phyloP scores from a whole-genome alignment of 2,888 invertebrate genomes.

The Polydrusus cervinus region DNA sequence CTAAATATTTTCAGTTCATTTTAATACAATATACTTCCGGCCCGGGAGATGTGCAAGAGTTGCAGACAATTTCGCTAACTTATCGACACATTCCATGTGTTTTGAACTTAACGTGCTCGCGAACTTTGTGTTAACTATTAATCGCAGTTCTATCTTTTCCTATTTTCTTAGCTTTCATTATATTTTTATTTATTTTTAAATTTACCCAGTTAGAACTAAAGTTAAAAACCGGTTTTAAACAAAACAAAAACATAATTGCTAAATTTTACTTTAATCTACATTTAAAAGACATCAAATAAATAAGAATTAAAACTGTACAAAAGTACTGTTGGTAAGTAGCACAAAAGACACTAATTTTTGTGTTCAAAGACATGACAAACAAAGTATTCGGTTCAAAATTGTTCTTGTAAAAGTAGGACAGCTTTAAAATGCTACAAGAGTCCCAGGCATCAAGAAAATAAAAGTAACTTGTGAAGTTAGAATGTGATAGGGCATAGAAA shows the following conservation, averaged over 20 bases:
- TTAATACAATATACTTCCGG: no score
- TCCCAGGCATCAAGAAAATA: slow-evolving; percentile 29
- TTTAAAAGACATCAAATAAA: slow-evolving; percentile 3
- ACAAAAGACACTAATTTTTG: slow-evolving; percentile 1
- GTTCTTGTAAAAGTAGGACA: slow-evolving; percentile 23
- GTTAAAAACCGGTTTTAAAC: neutral
- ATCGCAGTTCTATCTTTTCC: no score
- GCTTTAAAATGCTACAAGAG: slow-evolving; percentile 31
- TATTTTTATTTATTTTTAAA: no score
- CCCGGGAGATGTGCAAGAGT: no score
- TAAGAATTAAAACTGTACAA: slow-evolving; percentile 4
- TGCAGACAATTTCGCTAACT: no score
- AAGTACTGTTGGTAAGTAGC: neutral
- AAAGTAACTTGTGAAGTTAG: slow-evolving; percentile 42
- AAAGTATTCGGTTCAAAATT: slow-evolving; percentile 24
- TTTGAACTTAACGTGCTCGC: no score
- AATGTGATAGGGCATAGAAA: slow-evolving; percentile 43
- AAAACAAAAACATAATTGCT: no score
- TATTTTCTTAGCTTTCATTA: no score
- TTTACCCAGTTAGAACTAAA: no score
- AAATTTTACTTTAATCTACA: neutral
- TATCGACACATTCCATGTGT: no score
- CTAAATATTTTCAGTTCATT: no score
- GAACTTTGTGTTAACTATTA: no score
- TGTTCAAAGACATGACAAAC: slow-evolving; percentile 10